phyloP scores from a whole-genome alignment of 2,888 invertebrate genomes.

The Odontomyia ornata region DNA sequence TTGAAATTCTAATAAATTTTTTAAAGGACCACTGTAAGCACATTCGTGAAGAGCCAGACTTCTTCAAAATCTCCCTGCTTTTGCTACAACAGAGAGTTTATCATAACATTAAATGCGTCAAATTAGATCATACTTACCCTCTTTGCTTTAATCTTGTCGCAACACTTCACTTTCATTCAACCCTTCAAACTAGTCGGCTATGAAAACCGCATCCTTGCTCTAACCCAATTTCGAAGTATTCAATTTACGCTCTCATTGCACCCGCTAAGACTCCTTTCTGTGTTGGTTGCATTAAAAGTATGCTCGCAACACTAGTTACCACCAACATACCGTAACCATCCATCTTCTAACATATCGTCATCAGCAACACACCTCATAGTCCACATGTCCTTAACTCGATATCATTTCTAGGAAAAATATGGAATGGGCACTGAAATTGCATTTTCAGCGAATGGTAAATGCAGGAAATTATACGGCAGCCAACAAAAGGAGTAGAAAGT shows the following conservation, averaged over 20 bases:
- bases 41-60: too few relatives aligned
- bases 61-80: too few relatives aligned
- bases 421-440: slow-evolving; percentile 2
- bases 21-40: too few relatives aligned
- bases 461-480: slow-evolving; percentile 30
- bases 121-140: too few relatives aligned
- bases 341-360: neutral
- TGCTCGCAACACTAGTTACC: neutral
- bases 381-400: slow-evolving; percentile 18
- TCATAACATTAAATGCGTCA: too few relatives aligned
- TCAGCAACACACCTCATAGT: neutral
- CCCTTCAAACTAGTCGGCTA: too few relatives aligned
- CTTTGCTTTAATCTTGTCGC: too few relatives aligned
- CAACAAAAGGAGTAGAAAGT: neutral
- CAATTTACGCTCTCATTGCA: slow-evolving; percentile 22
- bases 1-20: too few relatives aligned
- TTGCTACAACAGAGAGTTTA: too few relatives aligned
- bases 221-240: slow-evolving; percentile 16
- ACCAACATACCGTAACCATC: neutral
- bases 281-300: neutral
- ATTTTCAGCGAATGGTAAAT: slow-evolving; percentile 21
- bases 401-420: slow-evolving; percentile 4
- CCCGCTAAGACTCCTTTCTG: neutral
- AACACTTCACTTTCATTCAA: too few relatives aligned
- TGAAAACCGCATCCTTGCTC: neutral